A percentile compares a stretch with the other conserved stretches of the same genome.
Conservation (phyloP, 2,113 vertebrate genomes). For the Mobula hypostoma region DNA sequence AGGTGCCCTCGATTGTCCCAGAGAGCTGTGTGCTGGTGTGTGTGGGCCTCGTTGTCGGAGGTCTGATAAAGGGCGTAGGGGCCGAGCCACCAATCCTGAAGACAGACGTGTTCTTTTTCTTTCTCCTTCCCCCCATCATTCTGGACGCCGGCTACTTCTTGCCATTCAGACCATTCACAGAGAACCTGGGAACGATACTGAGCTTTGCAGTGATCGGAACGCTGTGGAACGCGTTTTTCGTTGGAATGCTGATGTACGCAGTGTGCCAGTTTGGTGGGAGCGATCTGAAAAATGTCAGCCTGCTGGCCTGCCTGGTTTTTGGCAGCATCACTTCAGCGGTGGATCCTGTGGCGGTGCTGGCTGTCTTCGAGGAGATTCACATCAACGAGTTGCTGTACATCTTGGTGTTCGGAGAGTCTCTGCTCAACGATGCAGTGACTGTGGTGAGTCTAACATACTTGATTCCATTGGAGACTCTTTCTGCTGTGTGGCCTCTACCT, state of each 20-base stretch:
- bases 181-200: conserved; percentile 95
- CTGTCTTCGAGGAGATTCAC: conserved; percentile 97
- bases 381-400: conserved; percentile 96
- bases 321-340: conserved; percentile 90
- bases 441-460: conserved; percentile 65
- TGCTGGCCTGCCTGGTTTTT: conserved; percentile 86
- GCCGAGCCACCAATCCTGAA: conserved; percentile 71
- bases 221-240: conserved; percentile 89
- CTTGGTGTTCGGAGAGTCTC: conserved; percentile 90
- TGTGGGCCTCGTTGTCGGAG: conserved; percentile 86
- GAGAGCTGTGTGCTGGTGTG: conserved; percentile 94
- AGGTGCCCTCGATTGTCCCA: conserved; percentile 77
- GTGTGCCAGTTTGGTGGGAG: conserved; percentile 72
- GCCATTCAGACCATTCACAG: conserved; percentile 86
- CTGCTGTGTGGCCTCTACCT: neutral
- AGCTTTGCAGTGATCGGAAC: conserved; percentile 95
- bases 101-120: conserved; percentile 80
- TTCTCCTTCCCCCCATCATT: conserved; percentile 92
- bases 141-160: conserved; percentile 95
- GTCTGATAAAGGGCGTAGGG: conserved; percentile 78
- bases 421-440: conserved; percentile 94
- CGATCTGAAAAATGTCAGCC: conserved; percentile 55
- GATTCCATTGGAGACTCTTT: neutral
- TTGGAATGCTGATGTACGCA: conserved; percentile 75
- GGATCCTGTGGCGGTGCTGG: conserved; percentile 90